Base-by-base conservation (phyloP, 1,140 invertebrate genomes). In the Drosophila ambigua region DNA sequence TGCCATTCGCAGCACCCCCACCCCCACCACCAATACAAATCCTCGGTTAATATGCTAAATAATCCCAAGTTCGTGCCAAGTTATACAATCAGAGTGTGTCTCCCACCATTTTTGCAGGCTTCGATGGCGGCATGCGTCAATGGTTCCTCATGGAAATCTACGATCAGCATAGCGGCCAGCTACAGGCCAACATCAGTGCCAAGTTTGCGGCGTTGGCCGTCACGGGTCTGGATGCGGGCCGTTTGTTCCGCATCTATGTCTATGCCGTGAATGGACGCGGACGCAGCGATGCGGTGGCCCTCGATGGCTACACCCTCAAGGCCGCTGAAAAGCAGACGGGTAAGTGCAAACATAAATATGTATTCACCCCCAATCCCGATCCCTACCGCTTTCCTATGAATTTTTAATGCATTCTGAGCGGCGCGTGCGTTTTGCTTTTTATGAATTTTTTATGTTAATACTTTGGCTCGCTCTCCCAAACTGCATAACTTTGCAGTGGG, bases 311-410 rank as follows among this genome's bases (percentile, higher is more conserved):
- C 77, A 96, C 95, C 7, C 92, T 96, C 1, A 96, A 96, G 92
- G 93, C 94, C 45, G 95, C 96, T 26, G 96, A 97, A 80, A 96
- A 96, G 87, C 95, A 96, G 92, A 96, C 96, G 90, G 95, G 96
- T 96, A 93, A 94, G 93, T 93, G 26, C 35, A 35, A 35, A 35
- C 0, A 28, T 7, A 7, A 28, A 28, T 7, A 28, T 6, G 1
- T 6, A 35, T 3, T 0, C 8, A 4, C 9, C 9, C 31, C 31
- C 35, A 0, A 46, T 20, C 6, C 62, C 28, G 0, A 9, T 3
- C 39, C 9, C 39, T 48, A 57, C 45, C 35, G 5, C 24, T 63
- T 49, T 60, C 20, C 63, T 68, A 52, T 79, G 71, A 81, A 85
- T 80, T 63, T 63, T 54, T 66, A 72, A 78, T 71, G 77, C 49